Evolutionary conservation across 1,140 invertebrate genomes (phyloP).

Genomic region (Plutomurus gul): DNA sequence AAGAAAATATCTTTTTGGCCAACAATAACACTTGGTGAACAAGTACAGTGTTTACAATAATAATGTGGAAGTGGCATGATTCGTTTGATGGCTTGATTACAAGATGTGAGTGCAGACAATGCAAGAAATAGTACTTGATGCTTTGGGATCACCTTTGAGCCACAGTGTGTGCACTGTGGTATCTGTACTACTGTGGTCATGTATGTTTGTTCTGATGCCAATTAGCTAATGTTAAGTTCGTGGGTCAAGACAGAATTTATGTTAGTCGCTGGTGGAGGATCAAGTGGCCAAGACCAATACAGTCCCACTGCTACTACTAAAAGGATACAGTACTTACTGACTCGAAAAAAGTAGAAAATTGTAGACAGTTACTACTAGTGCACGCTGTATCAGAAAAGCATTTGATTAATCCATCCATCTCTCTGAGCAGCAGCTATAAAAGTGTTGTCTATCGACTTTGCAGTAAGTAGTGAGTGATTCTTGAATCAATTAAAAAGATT

Average conservation of each 20-base stretch:
- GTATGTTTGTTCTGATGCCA: neutral
- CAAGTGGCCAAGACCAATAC: neutral
- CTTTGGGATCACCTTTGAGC: neutral
- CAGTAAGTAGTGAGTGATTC: neutral
- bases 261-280: neutral
- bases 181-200: neutral
- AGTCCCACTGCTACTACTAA: too few species aligned
- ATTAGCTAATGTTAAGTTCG: constrained; percentile 20
- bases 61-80: neutral
- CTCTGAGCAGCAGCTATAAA: too few species aligned
- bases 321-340: too few species aligned
- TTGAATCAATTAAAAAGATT: too few species aligned
- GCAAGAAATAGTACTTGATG: neutral
- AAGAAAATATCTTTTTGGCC: neutral
- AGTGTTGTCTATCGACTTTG: neutral
- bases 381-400: neutral
- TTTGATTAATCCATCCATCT: neutral
- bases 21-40: neutral
- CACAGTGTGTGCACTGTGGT: neutral
- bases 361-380: too few species aligned
- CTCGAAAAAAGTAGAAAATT: too few species aligned
- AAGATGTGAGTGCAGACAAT: neutral
- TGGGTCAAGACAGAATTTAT: neutral
- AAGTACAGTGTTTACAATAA: neutral
- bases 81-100: neutral